Base-by-base conservation (phyloP, 2,797 vertebrate species). In the Allobates femoralis region DNA sequence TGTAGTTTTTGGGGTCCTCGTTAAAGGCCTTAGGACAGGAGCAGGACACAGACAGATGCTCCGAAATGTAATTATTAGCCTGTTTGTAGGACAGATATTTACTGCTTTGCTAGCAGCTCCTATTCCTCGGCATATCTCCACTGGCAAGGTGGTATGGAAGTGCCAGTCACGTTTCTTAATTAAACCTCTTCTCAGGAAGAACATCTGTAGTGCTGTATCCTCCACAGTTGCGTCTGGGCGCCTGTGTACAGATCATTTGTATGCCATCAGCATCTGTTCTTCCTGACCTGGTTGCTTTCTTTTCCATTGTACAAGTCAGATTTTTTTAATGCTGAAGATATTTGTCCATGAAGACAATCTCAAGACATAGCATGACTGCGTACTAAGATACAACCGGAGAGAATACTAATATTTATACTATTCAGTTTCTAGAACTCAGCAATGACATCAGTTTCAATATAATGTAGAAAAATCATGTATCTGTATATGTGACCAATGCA, bases 121-220 rank as follows among this genome's bases (percentile, higher is more conserved):
- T 89, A 73, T 19, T 64, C 30, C 75, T 84, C 84, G 75, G 86
- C 89, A 90, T 89, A 87, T 88, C 41, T 28, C 85, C 85, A 87
- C 89, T 85, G 88, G 89, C 87, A 88, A 91, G 85, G 88, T 89
- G 90, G 89, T 90, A 92, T 91, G 91, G 62, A 81, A 69, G 74
- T 88, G 78, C 50, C 73, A 90, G 90, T 90, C 91, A 89, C 89
- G 89, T 91, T 89, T 90, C 90, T 91, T 93, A 92, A 93, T 93
- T 93, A 92, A 89, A 91, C 85, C 66, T 85, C 88, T 90, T 91
- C 90, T 91, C 88, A 89, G 83, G 89, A 79, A 85, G 88, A 93
- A 92, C 91, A 92, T 92, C 92, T 92, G 91, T 91, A 92, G 85
- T 87, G 53, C 60, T 41, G 75, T 66, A 69, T 71, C 51, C 46